Base-by-base conservation (phyloP, 2,888 invertebrate species). In the Oxytorus armatus region DNA sequence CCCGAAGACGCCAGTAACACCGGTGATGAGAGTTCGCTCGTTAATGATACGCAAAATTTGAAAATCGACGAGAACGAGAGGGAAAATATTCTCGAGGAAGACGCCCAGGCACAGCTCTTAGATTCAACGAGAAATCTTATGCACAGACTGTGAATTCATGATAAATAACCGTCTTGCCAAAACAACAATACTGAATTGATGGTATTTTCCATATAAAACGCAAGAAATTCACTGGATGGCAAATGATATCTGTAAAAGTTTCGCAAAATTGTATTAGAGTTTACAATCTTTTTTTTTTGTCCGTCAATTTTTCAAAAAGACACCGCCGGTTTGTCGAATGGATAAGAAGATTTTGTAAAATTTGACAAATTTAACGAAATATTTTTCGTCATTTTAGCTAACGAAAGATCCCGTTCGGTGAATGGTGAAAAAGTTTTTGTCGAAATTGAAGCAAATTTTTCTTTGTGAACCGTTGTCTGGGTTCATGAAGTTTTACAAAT, bases 1-100 rank as follows among this genome's bases (percentile, higher is more conserved):
- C 91, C 92, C 1, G 91, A 91, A 51, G 91, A 91, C 74, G 91
- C 92, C 0, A 66, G 68, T 3, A 88, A 82, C 42, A 92, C 92
- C 14, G 90, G 89, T 0, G 91, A 91, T 51, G 88, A 92, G 77
- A 91, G 89, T 57, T 79, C 87, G 4, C 78, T 92, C 44, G 90
- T 92, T 1, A 92, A 92, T 81, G 89, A 91, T 7, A 68, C 81
- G 4, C 81, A 86, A 1, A 18, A 53, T n/a, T 82, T 84, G 0
- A 84, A 77, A 0, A 69, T 83, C 57, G 63, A 79, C 47, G 81
- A 85, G 11, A 57, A 72, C 21, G 88, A 89, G 8, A 85, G 87
- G 2, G 87, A 90, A 33, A 77, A 82, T 0, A 83, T 92, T 8
- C 84, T 92, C 1, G 83, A 87, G 59, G 85, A 89, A 47, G 91